These are phyloP conservation scores for Diarsia dahlii DNA, from an alignment of 2,888 invertebrate species.

Conservation along the genomic window DNA sequence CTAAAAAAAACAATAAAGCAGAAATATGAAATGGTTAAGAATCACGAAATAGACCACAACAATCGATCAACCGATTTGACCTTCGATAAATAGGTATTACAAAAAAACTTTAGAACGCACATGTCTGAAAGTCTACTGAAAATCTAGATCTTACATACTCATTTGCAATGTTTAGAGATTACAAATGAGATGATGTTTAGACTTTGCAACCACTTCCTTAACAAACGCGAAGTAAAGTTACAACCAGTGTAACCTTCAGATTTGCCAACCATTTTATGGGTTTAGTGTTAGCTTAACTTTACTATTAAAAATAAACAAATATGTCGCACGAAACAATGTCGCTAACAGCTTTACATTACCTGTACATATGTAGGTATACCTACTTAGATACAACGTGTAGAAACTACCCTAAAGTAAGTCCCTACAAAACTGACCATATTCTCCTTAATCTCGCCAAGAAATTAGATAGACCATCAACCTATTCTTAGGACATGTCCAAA, in stretches of 20 bases:
- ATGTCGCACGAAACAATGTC: too few relatives aligned
- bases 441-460: background rate
- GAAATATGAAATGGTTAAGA: slow-evolving; percentile 12
- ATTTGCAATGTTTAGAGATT: background rate
- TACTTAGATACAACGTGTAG: background rate
- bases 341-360: background rate
- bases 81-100: slow-evolving; percentile 1
- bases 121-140: background rate
- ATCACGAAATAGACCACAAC: slow-evolving; percentile 6
- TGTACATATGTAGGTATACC: too few relatives aligned
- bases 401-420: background rate
- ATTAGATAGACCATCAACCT: background rate
- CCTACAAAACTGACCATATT: background rate
- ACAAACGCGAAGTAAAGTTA: background rate
- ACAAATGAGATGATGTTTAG: too few relatives aligned
- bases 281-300: background rate
- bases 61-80: slow-evolving; percentile 18
- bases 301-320: too few relatives aligned
- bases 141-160: background rate
- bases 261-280: background rate
- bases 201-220: too few relatives aligned
- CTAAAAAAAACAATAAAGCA: slow-evolving; percentile 1
- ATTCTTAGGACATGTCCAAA: slow-evolving; percentile 36
- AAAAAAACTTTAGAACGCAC: too few relatives aligned
- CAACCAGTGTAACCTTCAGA: background rate